phyloP scores from a whole-genome alignment of 2,797 vertebrate species.

The Pygocentrus nattereri region DNA sequence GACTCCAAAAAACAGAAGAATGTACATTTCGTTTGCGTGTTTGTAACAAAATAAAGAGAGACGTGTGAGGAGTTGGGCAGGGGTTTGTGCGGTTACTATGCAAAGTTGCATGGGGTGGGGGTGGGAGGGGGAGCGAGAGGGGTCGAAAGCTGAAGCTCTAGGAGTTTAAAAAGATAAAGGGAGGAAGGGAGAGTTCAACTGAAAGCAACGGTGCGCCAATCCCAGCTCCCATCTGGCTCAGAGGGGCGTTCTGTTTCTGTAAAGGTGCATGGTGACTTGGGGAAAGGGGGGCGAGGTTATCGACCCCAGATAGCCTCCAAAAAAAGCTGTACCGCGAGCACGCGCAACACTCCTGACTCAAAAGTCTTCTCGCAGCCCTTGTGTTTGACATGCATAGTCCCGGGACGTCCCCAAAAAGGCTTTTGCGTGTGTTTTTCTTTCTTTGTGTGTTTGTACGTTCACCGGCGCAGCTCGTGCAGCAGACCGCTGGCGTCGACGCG shows the following conservation, averaged over 20 bases:
- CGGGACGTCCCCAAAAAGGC: conserved; percentile 23
- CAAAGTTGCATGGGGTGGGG: not conserved
- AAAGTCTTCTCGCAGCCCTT: conserved; percentile 50
- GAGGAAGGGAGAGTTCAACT: conserved; percentile 3
- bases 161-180: conserved; percentile 46
- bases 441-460: conserved; percentile 76
- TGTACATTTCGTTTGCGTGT: conserved; percentile 53
- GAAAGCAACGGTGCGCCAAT: conserved; percentile 28
- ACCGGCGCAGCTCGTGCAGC: conserved; percentile 86
- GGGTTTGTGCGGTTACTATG: not conserved
- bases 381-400: conserved; percentile 44
- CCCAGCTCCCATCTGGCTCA: not conserved
- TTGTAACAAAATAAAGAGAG: conserved; percentile 55
- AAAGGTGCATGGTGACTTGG: conserved; percentile 57
- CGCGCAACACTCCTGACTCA: conserved; percentile 35
- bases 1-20: conserved; percentile 59
- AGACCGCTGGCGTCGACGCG: conserved; percentile 94
- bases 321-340: not conserved
- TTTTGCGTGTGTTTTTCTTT: not conserved
- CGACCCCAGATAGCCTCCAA: not conserved
- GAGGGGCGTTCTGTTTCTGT: conserved; percentile 27
- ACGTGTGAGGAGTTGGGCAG: not conserved
- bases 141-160: conserved; percentile 44
- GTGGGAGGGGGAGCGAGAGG: not conserved
- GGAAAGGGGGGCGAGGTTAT: not conserved